These are phyloP conservation scores for Phortica variegata DNA, from an alignment of 1,140 invertebrate species.

Conservation along the genomic window DNA sequence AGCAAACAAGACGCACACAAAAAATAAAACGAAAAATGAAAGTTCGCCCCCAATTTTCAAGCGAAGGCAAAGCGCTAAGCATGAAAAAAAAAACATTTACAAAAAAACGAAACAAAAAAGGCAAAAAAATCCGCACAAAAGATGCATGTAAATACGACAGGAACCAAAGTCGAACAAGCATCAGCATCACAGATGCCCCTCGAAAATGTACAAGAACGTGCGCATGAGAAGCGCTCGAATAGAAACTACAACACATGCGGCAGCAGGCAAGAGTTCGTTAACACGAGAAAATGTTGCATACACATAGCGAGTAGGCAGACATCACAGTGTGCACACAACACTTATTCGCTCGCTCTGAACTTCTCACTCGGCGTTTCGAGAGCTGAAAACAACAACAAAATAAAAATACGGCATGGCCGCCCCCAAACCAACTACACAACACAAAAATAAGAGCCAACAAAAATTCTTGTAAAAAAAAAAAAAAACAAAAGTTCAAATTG, in stretches of 20 bases:
- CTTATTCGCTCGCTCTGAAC: too few relatives aligned
- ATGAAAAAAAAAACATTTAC: slow-evolving; percentile 21
- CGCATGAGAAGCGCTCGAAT: slow-evolving; percentile 9
- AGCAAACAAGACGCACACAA: slow-evolving; percentile 6
- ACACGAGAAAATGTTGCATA: slow-evolving; percentile 37
- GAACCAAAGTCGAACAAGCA: slow-evolving; percentile 10
- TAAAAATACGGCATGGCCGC: slow-evolving; percentile 19
- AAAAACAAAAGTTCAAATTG: slow-evolving; percentile 39
- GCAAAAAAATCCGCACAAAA: slow-evolving; percentile 39
- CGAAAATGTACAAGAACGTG: slow-evolving; percentile 17
- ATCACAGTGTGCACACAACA: too few relatives aligned
- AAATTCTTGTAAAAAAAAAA: slow-evolving; percentile 1
- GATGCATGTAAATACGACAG: slow-evolving; percentile 13
- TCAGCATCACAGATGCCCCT: slow-evolving; percentile 12
- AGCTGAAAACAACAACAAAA: slow-evolving; percentile 25
- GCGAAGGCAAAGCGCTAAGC: slow-evolving; percentile 20
- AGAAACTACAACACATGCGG: slow-evolving; percentile 42
- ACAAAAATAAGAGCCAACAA: slow-evolving; percentile 14
- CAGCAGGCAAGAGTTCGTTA: slow-evolving; percentile 43
- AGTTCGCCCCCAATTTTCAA: slow-evolving; percentile 54
- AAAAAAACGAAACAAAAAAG: slow-evolving; percentile 39
- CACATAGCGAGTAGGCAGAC: slow-evolving; percentile 11
- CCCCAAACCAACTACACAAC: too few relatives aligned
- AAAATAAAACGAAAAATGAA: slow-evolving; percentile 45
- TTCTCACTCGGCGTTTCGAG: too few relatives aligned